Conservation (phyloP, 1,140 invertebrate species). For the Diploscapter pachys region DNA sequence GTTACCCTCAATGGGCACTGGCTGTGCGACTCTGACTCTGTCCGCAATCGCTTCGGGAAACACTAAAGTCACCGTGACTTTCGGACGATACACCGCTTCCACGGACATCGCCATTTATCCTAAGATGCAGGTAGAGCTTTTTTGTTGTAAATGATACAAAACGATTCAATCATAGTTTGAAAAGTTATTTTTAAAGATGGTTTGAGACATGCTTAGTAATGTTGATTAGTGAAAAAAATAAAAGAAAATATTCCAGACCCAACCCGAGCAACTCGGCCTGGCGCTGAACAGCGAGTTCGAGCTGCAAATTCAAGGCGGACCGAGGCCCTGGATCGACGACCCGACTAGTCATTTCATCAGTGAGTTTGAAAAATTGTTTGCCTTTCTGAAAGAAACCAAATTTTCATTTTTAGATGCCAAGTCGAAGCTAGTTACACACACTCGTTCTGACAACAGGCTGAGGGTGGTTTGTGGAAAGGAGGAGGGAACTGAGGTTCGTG, state of each 20-base stretch:
- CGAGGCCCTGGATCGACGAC: constrained; percentile 67
- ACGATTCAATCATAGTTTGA: too few relatives aligned
- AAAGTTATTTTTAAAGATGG: too few relatives aligned
- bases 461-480: too few relatives aligned
- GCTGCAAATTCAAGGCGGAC: constrained; percentile 71
- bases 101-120: constrained; percentile 41
- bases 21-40: constrained; percentile 43
- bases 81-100: constrained; percentile 30
- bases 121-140: constrained; percentile 16
- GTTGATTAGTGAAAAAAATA: too few relatives aligned
- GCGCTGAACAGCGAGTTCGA: constrained; percentile 70
- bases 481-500: too few relatives aligned
- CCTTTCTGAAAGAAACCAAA: not conserved
- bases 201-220: too few relatives aligned
- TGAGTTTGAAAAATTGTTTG: constrained; percentile 1
- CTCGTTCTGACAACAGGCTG: constrained; percentile 1
- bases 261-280: constrained; percentile 55
- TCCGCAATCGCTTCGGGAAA: constrained; percentile 39
- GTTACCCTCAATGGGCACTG: constrained; percentile 34
- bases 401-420: not conserved
- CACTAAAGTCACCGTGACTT: constrained; percentile 30
- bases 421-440: constrained; percentile 11
- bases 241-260: not conserved
- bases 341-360: constrained; percentile 45
- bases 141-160: not conserved